Evolutionary conservation across 2,797 vertebrate species (phyloP).

Genomic region (Octomys mimax): DNA sequence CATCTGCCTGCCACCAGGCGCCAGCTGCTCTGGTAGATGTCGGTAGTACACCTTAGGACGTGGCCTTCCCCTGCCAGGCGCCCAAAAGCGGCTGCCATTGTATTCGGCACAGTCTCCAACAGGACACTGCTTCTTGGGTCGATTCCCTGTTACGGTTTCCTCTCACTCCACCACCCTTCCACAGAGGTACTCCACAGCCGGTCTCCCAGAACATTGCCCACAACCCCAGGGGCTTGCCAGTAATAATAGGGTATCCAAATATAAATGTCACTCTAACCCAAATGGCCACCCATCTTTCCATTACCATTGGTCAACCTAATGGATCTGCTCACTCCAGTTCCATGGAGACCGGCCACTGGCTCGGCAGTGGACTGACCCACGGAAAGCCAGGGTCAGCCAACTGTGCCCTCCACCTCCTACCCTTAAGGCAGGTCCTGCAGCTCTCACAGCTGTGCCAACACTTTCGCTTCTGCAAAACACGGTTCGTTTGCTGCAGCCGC

Average conservation of each 20-base stretch:
- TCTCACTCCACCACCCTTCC: constrained; percentile 52
- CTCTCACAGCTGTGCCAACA: constrained; percentile 48
- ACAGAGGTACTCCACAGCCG: neutral
- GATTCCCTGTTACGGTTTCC: constrained; percentile 1
- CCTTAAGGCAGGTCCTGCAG: neutral
- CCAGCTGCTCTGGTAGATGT: constrained; percentile 84
- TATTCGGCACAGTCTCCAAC: constrained; percentile 16
- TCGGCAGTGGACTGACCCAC: neutral
- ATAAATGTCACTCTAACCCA: constrained; percentile 73
- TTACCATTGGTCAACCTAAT: constrained; percentile 75
- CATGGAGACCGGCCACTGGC: constrained; percentile 47
- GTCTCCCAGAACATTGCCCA: constrained; percentile 46
- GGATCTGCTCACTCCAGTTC: constrained; percentile 68
- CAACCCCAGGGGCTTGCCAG: constrained; percentile 27
- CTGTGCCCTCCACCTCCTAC: constrained; percentile 50
- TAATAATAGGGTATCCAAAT: constrained; percentile 71
- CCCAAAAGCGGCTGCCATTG: constrained; percentile 58
- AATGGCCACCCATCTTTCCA: constrained; percentile 59
- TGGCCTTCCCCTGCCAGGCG: constrained; percentile 72
- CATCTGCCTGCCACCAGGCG: constrained; percentile 83
- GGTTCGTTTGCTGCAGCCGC: neutral
- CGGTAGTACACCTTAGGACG: constrained; percentile 80
- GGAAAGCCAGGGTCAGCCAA: constrained; percentile 66
- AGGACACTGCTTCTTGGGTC: constrained; percentile 49
- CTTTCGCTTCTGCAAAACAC: neutral